Evolutionary conservation across 1,140 invertebrate species (phyloP).

Genomic region (Trachelipus rathkii): DNA sequence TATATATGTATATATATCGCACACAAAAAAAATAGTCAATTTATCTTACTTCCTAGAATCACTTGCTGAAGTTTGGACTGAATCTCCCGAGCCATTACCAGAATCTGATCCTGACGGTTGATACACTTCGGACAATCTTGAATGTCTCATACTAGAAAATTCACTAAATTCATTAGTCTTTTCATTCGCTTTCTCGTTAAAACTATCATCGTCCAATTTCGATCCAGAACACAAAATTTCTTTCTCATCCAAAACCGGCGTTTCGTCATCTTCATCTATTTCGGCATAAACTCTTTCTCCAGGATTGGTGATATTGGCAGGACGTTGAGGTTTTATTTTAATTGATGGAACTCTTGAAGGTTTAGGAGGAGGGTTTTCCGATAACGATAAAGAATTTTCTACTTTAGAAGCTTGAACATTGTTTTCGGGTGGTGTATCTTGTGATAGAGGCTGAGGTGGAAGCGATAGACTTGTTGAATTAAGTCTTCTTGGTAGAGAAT

Average conservation of each 20-base stretch:
- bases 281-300: constrained; percentile 41
- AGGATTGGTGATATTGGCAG: constrained; percentile 23
- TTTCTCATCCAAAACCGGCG: constrained; percentile 22
- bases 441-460: constrained; percentile 23
- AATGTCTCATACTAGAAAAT: constrained; percentile 34
- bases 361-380: constrained; percentile 36
- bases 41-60: constrained; percentile 51
- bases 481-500: constrained; percentile 42
- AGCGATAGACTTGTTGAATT: constrained; percentile 28
- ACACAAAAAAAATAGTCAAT: neutral
- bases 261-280: constrained; percentile 42
- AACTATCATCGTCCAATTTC: neutral
- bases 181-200: constrained; percentile 23
- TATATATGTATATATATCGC: neutral
- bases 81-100: constrained; percentile 79
- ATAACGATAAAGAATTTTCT: constrained; percentile 8
- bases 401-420: constrained; percentile 9
- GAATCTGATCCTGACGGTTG: constrained; percentile 80
- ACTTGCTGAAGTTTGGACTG: constrained; percentile 64
- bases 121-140: constrained; percentile 54
- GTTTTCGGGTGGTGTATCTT: neutral
- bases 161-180: constrained; percentile 1
- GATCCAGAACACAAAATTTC: constrained; percentile 27
- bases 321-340: constrained; percentile 41
- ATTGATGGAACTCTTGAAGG: constrained; percentile 44